Evolutionary conservation across 2,113 vertebrate genomes (phyloP), one percentile per base, ranked within the genome.

Genomic region (Parus major): DNA sequence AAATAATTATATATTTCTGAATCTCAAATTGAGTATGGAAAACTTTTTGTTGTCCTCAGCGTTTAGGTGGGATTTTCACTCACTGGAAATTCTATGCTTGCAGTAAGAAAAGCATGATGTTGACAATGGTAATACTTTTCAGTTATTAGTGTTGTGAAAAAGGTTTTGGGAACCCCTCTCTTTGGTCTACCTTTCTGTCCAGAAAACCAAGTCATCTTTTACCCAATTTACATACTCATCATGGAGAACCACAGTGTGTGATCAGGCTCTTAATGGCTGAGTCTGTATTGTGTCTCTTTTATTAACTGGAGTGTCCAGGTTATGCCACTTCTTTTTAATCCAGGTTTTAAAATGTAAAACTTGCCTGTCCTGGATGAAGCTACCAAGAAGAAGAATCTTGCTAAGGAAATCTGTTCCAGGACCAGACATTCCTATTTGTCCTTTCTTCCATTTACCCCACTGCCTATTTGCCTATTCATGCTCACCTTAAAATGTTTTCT

Each of bases 381-480:
- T 70, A 41, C 3, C 47, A 75, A 70, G n/a, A 19, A 17, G 28
- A 12, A 70, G 41, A 73, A 13, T 49, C 21, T 46, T 78, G 29
- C 27, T 57, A 15, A 21, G 36, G 41, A 84, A 65, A 52, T 39
- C 21, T 44, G 3, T 60, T 90, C 20, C 19, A 60, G 10, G 16
- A 78, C 18, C 9, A 56, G 10, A 73, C 3, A 28, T 25, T 46
- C 4, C 5, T 72, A 7, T 42, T 53, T 3, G 1, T 5, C 2
- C 9, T 3, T 16, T 39, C 9, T 69, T 21, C 14, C 7, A 12
- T 82, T 66, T 89, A 47, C 12, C 12, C 15, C 14, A 31, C 15
- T 0, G 1, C 5, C 6, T 64, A 15, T 23, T 59, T 0, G 1
- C 5, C 7, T 64, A 15, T 23, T 59, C 9, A 15, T n/a, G 15